Conservation (phyloP, 2,888 invertebrate species). For the Erpobdella octoculata region DNA sequence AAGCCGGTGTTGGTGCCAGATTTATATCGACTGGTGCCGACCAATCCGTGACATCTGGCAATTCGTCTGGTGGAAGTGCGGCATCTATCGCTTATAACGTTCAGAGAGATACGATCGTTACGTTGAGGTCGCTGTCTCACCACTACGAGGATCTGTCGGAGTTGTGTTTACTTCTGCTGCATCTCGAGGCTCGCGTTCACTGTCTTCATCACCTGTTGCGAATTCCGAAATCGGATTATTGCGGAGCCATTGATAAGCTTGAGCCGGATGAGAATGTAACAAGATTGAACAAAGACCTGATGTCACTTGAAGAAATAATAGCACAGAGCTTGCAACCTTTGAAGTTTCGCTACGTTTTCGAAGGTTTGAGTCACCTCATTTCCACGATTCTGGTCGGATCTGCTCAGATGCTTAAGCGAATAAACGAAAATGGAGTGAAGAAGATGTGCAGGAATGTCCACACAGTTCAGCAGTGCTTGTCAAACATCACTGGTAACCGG, state of each 20-base stretch:
- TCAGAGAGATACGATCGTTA: slow-evolving; percentile 35
- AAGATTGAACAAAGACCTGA: slow-evolving; percentile 69
- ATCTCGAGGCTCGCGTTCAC: slow-evolving; percentile 80
- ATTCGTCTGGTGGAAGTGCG: not conserved
- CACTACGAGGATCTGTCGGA: slow-evolving; percentile 37
- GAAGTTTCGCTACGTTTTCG: slow-evolving; percentile 76
- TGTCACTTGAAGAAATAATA: slow-evolving; percentile 70
- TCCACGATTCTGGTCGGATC: slow-evolving; percentile 73
- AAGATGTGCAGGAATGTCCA: slow-evolving; percentile 77
- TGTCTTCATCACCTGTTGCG: slow-evolving; percentile 84
- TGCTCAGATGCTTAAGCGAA: slow-evolving; percentile 68
- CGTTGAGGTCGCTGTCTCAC: slow-evolving; percentile 34
- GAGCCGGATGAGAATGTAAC: slow-evolving; percentile 70
- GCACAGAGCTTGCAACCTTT: slow-evolving; percentile 67
- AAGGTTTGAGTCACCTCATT: slow-evolving; percentile 76
- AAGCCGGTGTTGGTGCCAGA: slow-evolving; percentile 43
- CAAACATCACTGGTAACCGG: slow-evolving; percentile 71
- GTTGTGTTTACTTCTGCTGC: slow-evolving; percentile 73
- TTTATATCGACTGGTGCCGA: slow-evolving; percentile 24
- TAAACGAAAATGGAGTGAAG: slow-evolving; percentile 74
- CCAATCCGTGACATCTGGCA: not conserved
- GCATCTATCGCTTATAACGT: slow-evolving; percentile 22
- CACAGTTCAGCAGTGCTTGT: slow-evolving; percentile 73
- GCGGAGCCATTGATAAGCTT: slow-evolving; percentile 63
- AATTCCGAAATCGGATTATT: slow-evolving; percentile 50